Conservation (phyloP, 2,888 invertebrate genomes). For the Petrophora chlorosata region DNA sequence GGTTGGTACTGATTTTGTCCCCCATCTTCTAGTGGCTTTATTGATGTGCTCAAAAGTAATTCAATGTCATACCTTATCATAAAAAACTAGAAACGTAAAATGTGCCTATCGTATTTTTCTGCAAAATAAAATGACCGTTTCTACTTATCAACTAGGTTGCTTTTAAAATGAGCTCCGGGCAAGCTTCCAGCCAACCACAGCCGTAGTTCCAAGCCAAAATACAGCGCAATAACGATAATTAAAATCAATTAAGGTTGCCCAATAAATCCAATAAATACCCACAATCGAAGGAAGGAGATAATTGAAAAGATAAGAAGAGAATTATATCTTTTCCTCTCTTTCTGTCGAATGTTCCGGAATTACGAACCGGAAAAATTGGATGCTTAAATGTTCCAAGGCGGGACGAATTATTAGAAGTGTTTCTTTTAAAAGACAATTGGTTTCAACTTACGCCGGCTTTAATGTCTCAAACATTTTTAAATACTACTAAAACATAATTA, state of each 20-base stretch:
- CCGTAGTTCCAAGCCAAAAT: slow-evolving; percentile 13
- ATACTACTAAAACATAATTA: too few relatives aligned
- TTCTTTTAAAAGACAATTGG: neutral
- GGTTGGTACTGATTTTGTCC: too few relatives aligned
- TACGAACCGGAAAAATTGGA: slow-evolving; percentile 4
- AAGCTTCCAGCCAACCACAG: neutral
- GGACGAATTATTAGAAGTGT: neutral
- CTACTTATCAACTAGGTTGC: too few relatives aligned
- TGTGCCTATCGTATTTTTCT: too few relatives aligned
- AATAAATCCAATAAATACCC: slow-evolving; percentile 46
- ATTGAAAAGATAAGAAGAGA: slow-evolving; percentile 66
- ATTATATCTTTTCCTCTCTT: slow-evolving; percentile 45
- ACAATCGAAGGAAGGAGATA: slow-evolving; percentile 55
- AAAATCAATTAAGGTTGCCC: slow-evolving; percentile 36
- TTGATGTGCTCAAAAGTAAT: too few relatives aligned
- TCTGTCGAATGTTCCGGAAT: slow-evolving; percentile 12
- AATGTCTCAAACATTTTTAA: neutral
- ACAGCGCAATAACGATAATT: slow-evolving; percentile 32
- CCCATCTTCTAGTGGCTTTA: too few relatives aligned
- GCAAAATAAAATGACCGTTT: too few relatives aligned
- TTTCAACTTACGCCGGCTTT: neutral
- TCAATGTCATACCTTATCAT: too few relatives aligned
- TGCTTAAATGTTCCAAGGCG: neutral
- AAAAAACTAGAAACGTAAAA: too few relatives aligned
- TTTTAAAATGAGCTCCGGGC: neutral